These are phyloP conservation scores for Bellardia bayeri DNA, from an alignment of 2,888 invertebrate species.

Conservation along the genomic window DNA sequence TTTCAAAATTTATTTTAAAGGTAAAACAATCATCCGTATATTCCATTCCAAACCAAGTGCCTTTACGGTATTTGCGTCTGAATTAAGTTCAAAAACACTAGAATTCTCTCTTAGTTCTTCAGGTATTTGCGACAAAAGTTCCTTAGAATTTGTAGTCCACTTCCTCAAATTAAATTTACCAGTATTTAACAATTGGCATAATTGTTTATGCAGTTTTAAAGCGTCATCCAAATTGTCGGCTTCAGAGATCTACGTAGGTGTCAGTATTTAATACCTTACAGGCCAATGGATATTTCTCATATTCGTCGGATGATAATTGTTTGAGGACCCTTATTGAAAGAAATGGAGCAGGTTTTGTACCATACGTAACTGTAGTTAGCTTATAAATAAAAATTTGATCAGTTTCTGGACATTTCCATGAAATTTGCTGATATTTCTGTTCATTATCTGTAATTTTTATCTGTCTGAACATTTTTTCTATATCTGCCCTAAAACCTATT, in stretches of 20 bases:
- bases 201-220: conserved; percentile 34
- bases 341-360: conserved; percentile 49
- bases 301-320: conserved; percentile 62
- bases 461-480: conserved; percentile 66
- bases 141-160: conserved; percentile 56
- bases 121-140: conserved; percentile 49
- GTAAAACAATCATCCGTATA: conserved; percentile 48
- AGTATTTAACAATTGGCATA: conserved; percentile 15
- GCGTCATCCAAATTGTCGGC: conserved; percentile 34
- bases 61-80: conserved; percentile 53
- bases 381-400: neutral
- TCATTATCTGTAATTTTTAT: conserved; percentile 50
- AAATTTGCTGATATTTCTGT: conserved; percentile 57
- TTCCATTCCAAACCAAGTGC: conserved; percentile 54
- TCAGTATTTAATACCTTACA: conserved; percentile 45
- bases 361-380: too few relatives aligned
- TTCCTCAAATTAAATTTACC: conserved; percentile 65
- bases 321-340: conserved; percentile 64
- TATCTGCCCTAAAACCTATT: conserved; percentile 46
- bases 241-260: conserved; percentile 55
- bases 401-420: conserved; percentile 35
- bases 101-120: conserved; percentile 52
- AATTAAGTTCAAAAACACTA: conserved; percentile 35
- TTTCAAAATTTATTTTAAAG: conserved; percentile 48
- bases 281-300: conserved; percentile 48